Percentiles rank a stretch among this genome's conserved stretches.
Evolutionary conservation across 2,113 vertebrate species (phyloP).

Genomic region (Microtus richardsoni): DNA sequence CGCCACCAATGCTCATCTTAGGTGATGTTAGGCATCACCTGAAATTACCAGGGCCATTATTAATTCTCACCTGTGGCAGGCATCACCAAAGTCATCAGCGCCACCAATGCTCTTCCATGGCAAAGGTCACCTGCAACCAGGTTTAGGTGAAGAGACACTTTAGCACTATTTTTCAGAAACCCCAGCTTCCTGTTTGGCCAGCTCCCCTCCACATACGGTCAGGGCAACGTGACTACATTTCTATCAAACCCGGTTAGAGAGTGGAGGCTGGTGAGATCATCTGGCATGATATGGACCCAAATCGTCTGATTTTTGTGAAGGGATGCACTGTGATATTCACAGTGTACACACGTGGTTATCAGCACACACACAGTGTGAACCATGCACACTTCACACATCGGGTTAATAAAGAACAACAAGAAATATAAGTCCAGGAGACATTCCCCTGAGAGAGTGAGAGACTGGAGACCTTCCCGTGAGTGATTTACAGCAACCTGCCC

Average conservation of each 20-base stretch:
- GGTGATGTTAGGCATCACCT: too few species aligned
- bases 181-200: not conserved
- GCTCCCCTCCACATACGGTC: not conserved
- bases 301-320: not conserved
- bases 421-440: not conserved
- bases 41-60: too few species aligned
- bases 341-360: not conserved
- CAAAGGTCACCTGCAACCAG: not conserved
- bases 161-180: slow-evolving; percentile 31
- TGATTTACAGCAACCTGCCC: not conserved
- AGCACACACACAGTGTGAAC: not conserved
- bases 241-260: too few species aligned
- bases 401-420: not conserved
- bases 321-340: too few species aligned
- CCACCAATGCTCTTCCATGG: not conserved
- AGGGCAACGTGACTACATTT: not conserved
- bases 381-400: not conserved
- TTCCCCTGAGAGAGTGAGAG: too few species aligned
- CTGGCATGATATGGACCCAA: not conserved
- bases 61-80: not conserved
- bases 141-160: not conserved
- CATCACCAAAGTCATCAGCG: not conserved
- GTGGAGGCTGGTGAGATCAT: too few species aligned
- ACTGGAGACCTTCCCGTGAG: not conserved
- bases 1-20: not conserved